Base-by-base conservation (phyloP, 1,140 invertebrate species). In the Drosophila asahinai region DNA sequence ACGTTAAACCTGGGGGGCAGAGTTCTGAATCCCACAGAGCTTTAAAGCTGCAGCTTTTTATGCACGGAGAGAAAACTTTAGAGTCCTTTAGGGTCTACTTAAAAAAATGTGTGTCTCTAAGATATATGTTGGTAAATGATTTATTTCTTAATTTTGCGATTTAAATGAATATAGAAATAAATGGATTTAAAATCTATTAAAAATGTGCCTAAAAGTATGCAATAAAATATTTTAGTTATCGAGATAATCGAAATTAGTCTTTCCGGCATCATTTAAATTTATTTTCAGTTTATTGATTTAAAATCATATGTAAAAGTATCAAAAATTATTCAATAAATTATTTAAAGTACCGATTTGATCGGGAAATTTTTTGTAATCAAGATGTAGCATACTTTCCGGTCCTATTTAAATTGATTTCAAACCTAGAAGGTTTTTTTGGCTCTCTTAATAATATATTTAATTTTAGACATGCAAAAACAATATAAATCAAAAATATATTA, bases 1-100 rank as follows among this genome's bases (percentile, higher is more conserved):
- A n/a, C 38, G 14, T 55, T 55, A 55, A 51, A 33, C 49, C 45
- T 19, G 49, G 8, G 8, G 38, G 19, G 19, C 17, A 17, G 17
- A 17, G 27, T 11, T 3, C 15, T 27, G 43, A 9, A 42, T 27
- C 48, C 38, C 45, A 38, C 40, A 73, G 11, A 51, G 67, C 45
- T 60, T 72, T 60, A 30, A 51, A 30, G 54, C 33, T 22, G 33
- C 12, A 22, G 33, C 54, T 45, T 74, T 61, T 19, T 7, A 5
- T 19, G 38, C 62, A 61, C 38, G 11, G 22, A 36, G 14, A 12
- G 33, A 33, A 15, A 2, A 8, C 6, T 14, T 4, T 19, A 4
- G 3, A 27, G 7, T 11, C 2, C 0, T 9, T 27, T n/a, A 8
- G 22, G 3, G 14, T 51, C 19, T 22, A 22, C 1, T 22, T 2